Evolutionary conservation across 2,888 invertebrate genomes (phyloP).

Genomic region (Bedellia somnulentella): DNA sequence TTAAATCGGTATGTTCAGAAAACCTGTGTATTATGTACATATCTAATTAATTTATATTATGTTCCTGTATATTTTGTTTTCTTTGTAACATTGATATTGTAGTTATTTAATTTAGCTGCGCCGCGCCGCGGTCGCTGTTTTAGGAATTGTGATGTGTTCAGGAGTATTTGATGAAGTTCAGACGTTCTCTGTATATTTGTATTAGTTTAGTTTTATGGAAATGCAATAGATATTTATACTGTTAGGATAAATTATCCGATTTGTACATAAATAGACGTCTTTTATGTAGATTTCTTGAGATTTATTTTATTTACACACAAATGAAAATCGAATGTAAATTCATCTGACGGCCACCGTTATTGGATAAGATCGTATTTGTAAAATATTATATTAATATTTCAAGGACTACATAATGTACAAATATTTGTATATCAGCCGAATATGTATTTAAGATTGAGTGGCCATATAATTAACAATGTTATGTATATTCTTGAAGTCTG

Average conservation of each 20-base stretch:
- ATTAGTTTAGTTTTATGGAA: slow-evolving; percentile 45
- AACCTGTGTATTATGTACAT: slow-evolving; percentile 56
- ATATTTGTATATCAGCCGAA: slow-evolving; percentile 33
- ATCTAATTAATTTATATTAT: slow-evolving; percentile 46
- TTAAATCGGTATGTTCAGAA: slow-evolving; percentile 32
- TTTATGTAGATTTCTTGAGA: slow-evolving; percentile 20
- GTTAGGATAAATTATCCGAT: slow-evolving; percentile 37
- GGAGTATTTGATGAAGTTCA: slow-evolving; percentile 26
- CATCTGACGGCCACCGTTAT: no score
- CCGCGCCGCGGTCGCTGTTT: slow-evolving; percentile 11
- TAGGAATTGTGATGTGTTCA: slow-evolving; percentile 57
- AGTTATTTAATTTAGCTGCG: no score
- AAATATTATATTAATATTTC: slow-evolving; percentile 16
- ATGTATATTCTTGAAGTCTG: slow-evolving; percentile 17
- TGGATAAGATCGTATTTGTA: slow-evolving; percentile 13
- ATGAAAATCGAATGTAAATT: no score
- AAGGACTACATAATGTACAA: slow-evolving; percentile 21
- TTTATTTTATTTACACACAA: slow-evolving; percentile 15
- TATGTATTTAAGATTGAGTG: slow-evolving; percentile 52
- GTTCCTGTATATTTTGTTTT: slow-evolving; percentile 47
- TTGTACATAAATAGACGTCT: slow-evolving; percentile 49
- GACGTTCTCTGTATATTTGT: slow-evolving; percentile 42
- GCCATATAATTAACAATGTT: slow-evolving; percentile 51
- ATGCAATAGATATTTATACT: slow-evolving; percentile 61
- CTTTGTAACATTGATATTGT: slow-evolving; percentile 12